phyloP scores from a whole-genome alignment of 2,888 invertebrate species.

The Agapetus fuscipes region DNA sequence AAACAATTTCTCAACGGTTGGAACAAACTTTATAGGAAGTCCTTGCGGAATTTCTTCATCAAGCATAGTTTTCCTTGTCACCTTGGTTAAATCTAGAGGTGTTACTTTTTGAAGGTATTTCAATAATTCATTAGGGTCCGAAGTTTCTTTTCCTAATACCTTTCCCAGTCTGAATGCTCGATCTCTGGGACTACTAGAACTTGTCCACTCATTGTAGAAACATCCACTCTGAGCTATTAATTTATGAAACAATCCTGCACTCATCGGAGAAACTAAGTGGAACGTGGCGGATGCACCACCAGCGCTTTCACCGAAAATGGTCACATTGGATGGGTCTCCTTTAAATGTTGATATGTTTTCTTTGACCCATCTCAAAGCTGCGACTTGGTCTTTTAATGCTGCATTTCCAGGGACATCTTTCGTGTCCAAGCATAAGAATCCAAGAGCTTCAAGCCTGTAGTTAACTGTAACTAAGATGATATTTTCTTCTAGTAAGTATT shows the following conservation, averaged over 20 bases:
- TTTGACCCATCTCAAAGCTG: slow-evolving; percentile 35
- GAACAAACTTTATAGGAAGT: slow-evolving; percentile 13
- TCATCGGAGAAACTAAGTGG: slow-evolving; percentile 38
- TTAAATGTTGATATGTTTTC: slow-evolving; percentile 34
- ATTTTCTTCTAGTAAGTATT: slow-evolving; percentile 32
- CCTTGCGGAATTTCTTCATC: slow-evolving; percentile 12
- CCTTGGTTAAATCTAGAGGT: slow-evolving; percentile 4
- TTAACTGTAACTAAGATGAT: slow-evolving; percentile 36
- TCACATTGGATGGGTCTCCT: slow-evolving; percentile 35
- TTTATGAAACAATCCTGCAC: slow-evolving; percentile 33
- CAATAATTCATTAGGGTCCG: slow-evolving; percentile 8
- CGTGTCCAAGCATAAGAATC: slow-evolving; percentile 34
- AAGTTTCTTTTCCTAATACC: slow-evolving; percentile 14
- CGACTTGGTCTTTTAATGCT: slow-evolving; percentile 40
- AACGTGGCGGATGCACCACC: slow-evolving; percentile 30
- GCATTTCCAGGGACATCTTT: slow-evolving; percentile 38
- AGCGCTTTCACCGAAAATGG: slow-evolving; percentile 39
- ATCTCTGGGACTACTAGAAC: slow-evolving; percentile 12
- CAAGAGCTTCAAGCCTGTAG: slow-evolving; percentile 34
- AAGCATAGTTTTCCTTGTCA: slow-evolving; percentile 4
- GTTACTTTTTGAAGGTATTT: slow-evolving; percentile 12
- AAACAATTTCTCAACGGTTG: slow-evolving; percentile 17
- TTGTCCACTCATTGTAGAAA: slow-evolving; percentile 28
- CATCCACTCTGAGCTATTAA: slow-evolving; percentile 32
- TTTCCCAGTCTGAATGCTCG: slow-evolving; percentile 17